Evolutionary conservation across 2,113 vertebrate species (phyloP).

Genomic region (Limnothrissa miodon): DNA sequence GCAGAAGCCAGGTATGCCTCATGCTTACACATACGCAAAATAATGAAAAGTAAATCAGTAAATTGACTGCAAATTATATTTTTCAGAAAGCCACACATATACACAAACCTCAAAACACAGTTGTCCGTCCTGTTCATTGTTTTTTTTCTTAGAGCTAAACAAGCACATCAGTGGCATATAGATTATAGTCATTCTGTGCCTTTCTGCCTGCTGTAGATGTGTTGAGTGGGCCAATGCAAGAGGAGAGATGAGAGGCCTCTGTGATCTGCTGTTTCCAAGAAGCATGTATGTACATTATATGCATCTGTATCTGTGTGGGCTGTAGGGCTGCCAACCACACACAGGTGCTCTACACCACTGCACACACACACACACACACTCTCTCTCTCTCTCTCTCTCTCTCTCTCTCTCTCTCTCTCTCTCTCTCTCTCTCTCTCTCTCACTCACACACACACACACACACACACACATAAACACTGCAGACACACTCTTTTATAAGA

Average conservation of each 20-base stretch:
- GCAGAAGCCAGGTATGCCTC: not conserved
- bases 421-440: slow-evolving; percentile 25
- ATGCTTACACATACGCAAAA: not conserved
- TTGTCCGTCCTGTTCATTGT: not conserved
- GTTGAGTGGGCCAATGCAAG: not conserved
- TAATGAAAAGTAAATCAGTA: not conserved
- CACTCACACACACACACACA: slow-evolving; percentile 36
- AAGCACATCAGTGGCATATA: not conserved
- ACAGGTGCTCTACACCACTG: slow-evolving; percentile 14
- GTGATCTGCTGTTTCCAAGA: not conserved
- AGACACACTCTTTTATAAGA: too few relatives aligned
- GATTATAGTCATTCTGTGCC: not conserved
- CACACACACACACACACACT: not conserved
- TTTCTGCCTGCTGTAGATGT: not conserved
- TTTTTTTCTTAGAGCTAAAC: not conserved
- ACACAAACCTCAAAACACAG: not conserved
- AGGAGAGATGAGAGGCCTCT: slow-evolving; percentile 22
- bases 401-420: slow-evolving; percentile 24
- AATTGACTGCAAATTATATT: not conserved
- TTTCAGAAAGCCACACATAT: not conserved
- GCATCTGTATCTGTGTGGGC: slow-evolving; percentile 2
- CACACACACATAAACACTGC: slow-evolving; percentile 37
- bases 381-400: not conserved
- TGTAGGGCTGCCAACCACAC: not conserved
- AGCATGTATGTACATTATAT: slow-evolving; percentile 23